Base-by-base conservation (phyloP, 2,113 vertebrate genomes). In the Gambusia holbrooki region DNA sequence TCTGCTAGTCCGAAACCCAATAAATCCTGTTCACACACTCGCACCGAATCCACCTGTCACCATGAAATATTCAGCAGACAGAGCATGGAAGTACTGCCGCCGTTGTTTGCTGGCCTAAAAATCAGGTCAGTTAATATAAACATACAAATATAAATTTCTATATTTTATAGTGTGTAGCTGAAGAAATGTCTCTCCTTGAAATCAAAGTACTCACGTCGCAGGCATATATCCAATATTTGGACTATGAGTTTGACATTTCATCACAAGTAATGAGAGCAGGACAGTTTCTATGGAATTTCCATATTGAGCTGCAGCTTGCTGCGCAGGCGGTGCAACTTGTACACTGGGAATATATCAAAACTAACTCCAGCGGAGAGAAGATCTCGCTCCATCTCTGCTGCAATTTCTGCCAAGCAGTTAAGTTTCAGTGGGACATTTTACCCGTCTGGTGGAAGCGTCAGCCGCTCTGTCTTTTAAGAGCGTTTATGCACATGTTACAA, bases 61-160 rank as follows among this genome's bases (percentile, higher is more conserved):
- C 72, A 77, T 90, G 84, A 89, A 91, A 84, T 79, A 90, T 93
- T 91, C 83, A 78, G 81, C 80, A 79, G 89, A 66, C 77, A 77
- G 83, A 84, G 80, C 80, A 63, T 82, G 83, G 77, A 89, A 85
- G 84, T 77, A 82, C 74, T 77, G 80, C 58, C 80, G 89, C 83
- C 88, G 81, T 92, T 87, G 86, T 90, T 86, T 84, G 80, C 82
- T 72, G 73, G 72, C 83, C 73, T 67, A 45, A 63, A 88, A 86
- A 90, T 84, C 75, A 84, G 81, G 83, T 79, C 84, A 62, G 69
- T 72, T 12, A 66, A 28, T 71, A 32, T 32, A 30, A 0, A 30
- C 2, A 30, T 30, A 30, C 3, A 30, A 3, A 30, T 30, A 30
- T 30, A 30, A 3, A 30, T 72, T 12, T 68, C 22, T 71, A 5